These are phyloP conservation scores for Redunca redunca DNA, from an alignment of 2,113 vertebrate species.

Conservation along the genomic window DNA sequence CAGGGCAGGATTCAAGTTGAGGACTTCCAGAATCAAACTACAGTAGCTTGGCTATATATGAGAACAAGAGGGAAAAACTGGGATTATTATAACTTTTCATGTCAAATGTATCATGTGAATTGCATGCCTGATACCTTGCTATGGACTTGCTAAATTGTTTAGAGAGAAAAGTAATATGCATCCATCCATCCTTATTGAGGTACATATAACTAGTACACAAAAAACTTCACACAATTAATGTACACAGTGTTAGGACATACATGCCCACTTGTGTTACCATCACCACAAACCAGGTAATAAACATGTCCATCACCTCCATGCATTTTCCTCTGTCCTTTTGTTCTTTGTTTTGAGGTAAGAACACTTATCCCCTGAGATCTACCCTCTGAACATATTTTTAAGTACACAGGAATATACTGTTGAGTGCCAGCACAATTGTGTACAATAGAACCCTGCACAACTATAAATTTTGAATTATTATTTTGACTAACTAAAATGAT, in stretches of 20 bases:
- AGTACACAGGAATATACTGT: neutral
- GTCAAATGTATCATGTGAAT: neutral
- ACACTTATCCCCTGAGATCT: neutral
- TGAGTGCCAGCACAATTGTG: neutral
- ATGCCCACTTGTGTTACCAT: neutral
- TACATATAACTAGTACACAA: neutral
- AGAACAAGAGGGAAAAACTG: neutral
- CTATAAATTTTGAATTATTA: neutral
- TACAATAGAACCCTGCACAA: neutral
- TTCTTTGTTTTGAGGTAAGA: neutral
- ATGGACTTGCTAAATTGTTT: neutral
- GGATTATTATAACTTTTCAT: neutral
- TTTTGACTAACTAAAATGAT: constrained; percentile 34
- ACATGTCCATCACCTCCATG: neutral
- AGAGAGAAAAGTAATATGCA: neutral
- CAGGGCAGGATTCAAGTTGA: neutral
- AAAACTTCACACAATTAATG: neutral
- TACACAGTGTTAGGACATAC: neutral
- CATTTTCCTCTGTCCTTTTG: neutral
- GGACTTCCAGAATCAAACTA: neutral
- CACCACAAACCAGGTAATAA: neutral
- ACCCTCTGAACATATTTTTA: neutral
- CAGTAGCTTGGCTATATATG: neutral
- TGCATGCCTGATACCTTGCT: neutral
- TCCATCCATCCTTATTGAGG: neutral